Evolutionary conservation across 2,888 invertebrate genomes (phyloP).

Genomic region (Pilophorus perplexus): DNA sequence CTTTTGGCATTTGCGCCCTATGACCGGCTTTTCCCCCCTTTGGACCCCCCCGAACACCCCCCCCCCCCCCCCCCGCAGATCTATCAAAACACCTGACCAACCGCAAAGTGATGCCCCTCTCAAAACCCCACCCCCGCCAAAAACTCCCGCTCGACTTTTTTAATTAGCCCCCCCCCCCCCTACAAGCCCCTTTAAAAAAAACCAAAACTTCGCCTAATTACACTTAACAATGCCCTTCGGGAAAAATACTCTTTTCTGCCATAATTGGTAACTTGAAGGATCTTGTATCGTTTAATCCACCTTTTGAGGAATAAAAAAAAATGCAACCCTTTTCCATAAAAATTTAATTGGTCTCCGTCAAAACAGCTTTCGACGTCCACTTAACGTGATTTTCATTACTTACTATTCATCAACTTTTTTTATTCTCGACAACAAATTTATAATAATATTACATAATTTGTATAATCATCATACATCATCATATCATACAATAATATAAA

Average conservation of each 20-base stretch:
- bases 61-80: neutral
- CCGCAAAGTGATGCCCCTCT: constrained; percentile 24
- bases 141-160: constrained; percentile 1
- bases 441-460: too few relatives aligned
- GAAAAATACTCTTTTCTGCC: neutral
- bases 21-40: constrained; percentile 13
- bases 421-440: too few relatives aligned
- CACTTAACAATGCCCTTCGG: constrained; percentile 7
- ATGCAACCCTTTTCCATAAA: too few relatives aligned
- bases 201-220: neutral
- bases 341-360: too few relatives aligned
- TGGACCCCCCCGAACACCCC: constrained; percentile 23
- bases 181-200: neutral
- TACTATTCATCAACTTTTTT: too few relatives aligned
- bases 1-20: constrained; percentile 19
- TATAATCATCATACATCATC: too few relatives aligned
- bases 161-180: constrained; percentile 4
- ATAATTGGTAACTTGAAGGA: constrained; percentile 4
- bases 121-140: neutral
- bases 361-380: too few relatives aligned
- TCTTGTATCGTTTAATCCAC: too few relatives aligned
- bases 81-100: constrained; percentile 41
- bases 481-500: too few relatives aligned
- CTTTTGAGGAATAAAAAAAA: too few relatives aligned
- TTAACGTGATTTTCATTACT: too few relatives aligned